Conservation (phyloP, 2,797 vertebrate species). For the Siniperca undulata region DNA sequence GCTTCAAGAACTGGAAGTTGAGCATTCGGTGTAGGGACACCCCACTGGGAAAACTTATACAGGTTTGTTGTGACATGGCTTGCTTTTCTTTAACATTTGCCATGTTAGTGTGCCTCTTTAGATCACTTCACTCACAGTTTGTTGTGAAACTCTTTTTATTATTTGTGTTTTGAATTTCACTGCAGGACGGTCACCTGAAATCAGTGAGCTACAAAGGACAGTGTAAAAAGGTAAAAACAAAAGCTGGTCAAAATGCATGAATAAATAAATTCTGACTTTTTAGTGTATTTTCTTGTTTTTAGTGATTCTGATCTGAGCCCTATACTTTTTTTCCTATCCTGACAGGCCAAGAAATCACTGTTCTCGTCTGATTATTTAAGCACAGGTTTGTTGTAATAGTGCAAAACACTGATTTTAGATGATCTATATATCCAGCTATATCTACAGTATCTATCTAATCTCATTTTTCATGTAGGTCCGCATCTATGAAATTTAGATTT, state of each 20-base stretch:
- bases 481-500: not conserved
- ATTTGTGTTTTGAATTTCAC: not conserved
- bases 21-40: conserved; percentile 71
- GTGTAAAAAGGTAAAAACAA: conserved; percentile 35
- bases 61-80: conserved; percentile 64
- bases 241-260: not conserved
- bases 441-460: not conserved
- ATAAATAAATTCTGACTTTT: not conserved
- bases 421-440: not conserved
- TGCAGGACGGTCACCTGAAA: conserved; percentile 71
- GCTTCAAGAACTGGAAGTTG: conserved; percentile 76
- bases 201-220: rapidly evolving
- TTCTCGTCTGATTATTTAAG: not conserved
- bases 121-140: not conserved
- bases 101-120: not conserved
- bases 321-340: not conserved
- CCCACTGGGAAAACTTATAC: conserved; percentile 68
- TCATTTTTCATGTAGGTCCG: not conserved
- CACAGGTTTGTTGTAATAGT: conserved; percentile 58
- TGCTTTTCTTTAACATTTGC: not conserved
- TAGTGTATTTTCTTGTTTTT: not conserved
- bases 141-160: not conserved
- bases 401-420: not conserved
- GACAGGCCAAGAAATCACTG: conserved; percentile 46
- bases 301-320: not conserved